A percentile compares a stretch with the other conserved stretches of the same genome.
These are phyloP conservation scores for Drosophila sordidapex DNA, from an alignment of 2,888 invertebrate species.

Conservation along the genomic window DNA sequence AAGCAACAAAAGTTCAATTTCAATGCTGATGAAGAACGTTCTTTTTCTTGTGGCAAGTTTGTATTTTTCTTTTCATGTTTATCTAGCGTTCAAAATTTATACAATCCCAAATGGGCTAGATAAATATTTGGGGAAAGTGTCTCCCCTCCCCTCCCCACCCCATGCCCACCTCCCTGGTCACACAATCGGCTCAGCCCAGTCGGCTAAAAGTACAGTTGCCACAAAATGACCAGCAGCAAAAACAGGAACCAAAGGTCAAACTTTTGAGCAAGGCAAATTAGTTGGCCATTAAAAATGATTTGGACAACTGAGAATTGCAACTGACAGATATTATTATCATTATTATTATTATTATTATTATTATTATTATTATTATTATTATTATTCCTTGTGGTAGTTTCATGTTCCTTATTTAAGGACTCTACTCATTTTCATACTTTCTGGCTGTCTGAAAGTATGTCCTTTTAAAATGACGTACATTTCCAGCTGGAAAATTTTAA, in stretches of 20 bases:
- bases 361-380: neutral
- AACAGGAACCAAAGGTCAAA: neutral
- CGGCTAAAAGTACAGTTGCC: slow-evolving; percentile 21
- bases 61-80: slow-evolving; percentile 70
- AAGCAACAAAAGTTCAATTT: slow-evolving; percentile 58
- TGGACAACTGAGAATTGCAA: neutral
- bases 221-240: neutral
- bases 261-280: slow-evolving; percentile 7
- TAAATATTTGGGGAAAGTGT: slow-evolving; percentile 56
- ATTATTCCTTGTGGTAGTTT: neutral
- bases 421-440: no score
- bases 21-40: slow-evolving; percentile 69
- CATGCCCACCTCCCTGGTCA: no score
- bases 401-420: neutral
- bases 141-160: neutral
- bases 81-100: slow-evolving; percentile 65
- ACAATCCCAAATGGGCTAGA: slow-evolving; percentile 68
- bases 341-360: neutral
- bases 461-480: neutral
- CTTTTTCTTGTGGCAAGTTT: slow-evolving; percentile 32
- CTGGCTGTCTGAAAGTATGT: neutral
- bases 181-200: neutral
- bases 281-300: neutral
- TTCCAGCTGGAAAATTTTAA: neutral
- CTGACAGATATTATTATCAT: neutral